Percentiles rank a stretch among this genome's conserved stretches.
These are phyloP conservation scores for Neodontobutis hainanensis DNA, from an alignment of 2,113 vertebrate genomes.

Conservation along the genomic window DNA sequence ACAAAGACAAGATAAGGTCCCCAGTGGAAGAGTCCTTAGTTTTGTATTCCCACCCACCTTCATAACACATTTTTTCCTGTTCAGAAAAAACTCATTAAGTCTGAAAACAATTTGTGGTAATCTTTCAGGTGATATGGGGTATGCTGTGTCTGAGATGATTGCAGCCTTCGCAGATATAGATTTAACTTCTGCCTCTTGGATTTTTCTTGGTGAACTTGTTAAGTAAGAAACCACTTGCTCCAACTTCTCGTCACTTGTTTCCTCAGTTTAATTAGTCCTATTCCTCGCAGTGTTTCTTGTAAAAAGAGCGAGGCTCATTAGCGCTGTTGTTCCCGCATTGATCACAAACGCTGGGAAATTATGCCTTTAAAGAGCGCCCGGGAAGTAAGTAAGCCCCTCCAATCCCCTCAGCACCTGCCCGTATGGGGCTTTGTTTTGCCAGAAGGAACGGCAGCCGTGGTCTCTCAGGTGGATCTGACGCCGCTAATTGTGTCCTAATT, in stretches of 20 bases:
- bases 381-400: slow-evolving; percentile 11
- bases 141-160: no score
- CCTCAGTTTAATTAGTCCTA: not conserved
- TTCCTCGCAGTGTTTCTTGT: not conserved
- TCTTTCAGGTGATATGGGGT: no score
- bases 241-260: slow-evolving; percentile 20
- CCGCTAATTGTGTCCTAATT: slow-evolving; percentile 58
- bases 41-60: no score
- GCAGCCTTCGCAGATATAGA: no score
- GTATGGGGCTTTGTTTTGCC: slow-evolving; percentile 49
- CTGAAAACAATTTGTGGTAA: no score
- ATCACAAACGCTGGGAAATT: slow-evolving; percentile 34
- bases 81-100: no score
- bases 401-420: not conserved
- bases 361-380: slow-evolving; percentile 13
- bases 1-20: no score
- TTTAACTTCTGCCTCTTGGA: no score
- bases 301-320: slow-evolving; percentile 14
- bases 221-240: not conserved
- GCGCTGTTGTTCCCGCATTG: slow-evolving; percentile 18
- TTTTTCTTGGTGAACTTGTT: not conserved
- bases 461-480: slow-evolving; percentile 59
- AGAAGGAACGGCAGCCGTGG: not conserved
- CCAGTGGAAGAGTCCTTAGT: no score
- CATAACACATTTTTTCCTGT: no score